A percentile compares a stretch with the other conserved stretches of the same genome.
These are phyloP conservation scores for Gallinago paraguaiae DNA, from an alignment of 2,113 vertebrate species.

Conservation along the genomic window DNA sequence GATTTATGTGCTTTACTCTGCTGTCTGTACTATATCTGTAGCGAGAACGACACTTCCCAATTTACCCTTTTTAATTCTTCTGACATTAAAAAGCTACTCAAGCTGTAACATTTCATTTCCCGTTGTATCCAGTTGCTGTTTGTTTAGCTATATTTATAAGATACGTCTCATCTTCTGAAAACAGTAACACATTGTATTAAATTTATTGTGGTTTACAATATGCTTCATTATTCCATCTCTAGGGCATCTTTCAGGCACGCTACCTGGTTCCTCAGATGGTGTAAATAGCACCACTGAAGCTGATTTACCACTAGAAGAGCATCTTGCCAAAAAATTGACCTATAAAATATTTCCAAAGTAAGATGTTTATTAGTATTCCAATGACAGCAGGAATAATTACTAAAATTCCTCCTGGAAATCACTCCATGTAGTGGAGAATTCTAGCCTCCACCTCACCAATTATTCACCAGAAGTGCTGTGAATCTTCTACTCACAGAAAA, in stretches of 20 bases:
- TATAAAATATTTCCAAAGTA: constrained; percentile 10
- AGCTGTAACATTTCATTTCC: not conserved
- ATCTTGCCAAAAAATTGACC: constrained; percentile 13
- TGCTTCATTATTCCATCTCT: not conserved
- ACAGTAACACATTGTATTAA: not conserved
- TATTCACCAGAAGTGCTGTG: constrained; percentile 22
- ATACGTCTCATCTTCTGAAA: not conserved
- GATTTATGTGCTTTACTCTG: not conserved
- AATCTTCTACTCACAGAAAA: constrained; percentile 17
- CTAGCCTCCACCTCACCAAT: constrained; percentile 3
- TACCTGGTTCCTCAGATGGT: not conserved
- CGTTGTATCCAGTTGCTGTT: not conserved
- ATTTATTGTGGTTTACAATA: not conserved
- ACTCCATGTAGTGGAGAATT: not conserved
- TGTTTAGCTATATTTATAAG: not conserved
- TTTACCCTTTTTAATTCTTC: not conserved
- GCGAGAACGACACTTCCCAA: not conserved
- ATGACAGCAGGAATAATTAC: constrained; percentile 34
- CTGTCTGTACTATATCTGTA: not conserved
- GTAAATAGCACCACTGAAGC: not conserved
- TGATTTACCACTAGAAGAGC: not conserved
- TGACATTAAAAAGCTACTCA: not conserved
- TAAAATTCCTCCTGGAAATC: constrained; percentile 54
- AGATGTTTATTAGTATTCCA: constrained; percentile 27
- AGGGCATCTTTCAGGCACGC: not conserved